phyloP scores from a whole-genome alignment of 1,140 invertebrate species.

The Chrysopa pallens region DNA sequence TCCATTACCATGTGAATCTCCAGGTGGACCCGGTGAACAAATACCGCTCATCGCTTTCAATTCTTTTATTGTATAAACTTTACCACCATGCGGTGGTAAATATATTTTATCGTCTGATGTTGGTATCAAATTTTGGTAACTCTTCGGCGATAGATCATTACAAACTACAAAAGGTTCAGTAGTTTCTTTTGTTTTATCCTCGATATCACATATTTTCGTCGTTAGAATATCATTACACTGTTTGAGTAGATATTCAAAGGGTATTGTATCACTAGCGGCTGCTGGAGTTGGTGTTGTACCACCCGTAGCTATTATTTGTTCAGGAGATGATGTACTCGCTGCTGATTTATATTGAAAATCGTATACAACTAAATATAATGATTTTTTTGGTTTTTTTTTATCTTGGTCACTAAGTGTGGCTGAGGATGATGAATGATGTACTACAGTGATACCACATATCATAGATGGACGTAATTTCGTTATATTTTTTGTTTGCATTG shows the following conservation, averaged over 20 bases:
- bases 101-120: constrained; percentile 19
- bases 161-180: background rate
- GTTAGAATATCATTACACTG: no score
- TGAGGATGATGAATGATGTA: background rate
- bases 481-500: constrained; percentile 15
- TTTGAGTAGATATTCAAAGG: no score
- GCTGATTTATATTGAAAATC: constrained; percentile 31
- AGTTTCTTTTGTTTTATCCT: background rate
- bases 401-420: constrained; percentile 9
- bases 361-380: constrained; percentile 33
- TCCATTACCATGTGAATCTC: no score
- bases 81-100: constrained; percentile 11
- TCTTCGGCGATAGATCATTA: background rate
- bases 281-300: no score
- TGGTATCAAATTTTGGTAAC: constrained; percentile 19
- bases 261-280: no score
- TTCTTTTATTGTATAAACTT: no score
- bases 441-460: constrained; percentile 17
- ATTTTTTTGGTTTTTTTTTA: constrained; percentile 10
- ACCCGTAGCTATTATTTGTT: no score
- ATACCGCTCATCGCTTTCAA: no score
- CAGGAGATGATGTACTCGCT: background rate
- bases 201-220: no score
- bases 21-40: no score
- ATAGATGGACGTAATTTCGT: constrained; percentile 16